Base-by-base conservation (phyloP, 2,888 invertebrate species). In the Drepana falcataria region DNA sequence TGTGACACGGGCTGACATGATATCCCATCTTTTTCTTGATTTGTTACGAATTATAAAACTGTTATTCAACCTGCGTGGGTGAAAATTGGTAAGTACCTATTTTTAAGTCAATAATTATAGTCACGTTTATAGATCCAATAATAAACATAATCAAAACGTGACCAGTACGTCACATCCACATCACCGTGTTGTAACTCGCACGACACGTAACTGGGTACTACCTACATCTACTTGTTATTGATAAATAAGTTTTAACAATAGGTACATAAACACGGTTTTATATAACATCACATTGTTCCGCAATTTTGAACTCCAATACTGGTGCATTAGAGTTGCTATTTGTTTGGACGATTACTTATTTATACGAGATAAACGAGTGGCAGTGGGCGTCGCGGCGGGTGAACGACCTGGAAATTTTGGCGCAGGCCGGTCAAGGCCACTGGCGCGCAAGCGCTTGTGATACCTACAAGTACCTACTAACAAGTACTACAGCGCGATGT, bases 351-450 rank as follows among this genome's bases (percentile, higher is more conserved):
- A 58, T 59, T 35, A 59, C 71, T 75, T 84, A 81, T 84, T 87
- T 84, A 82, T 77, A 79, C 77, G 83, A 86, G 88, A 88, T 87
- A 86, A 85, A 80, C 80, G 83, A 79, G 81, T 77, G 89, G 83
- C 75, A 75, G 88, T 85, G 86, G 85, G 89, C 85, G 85, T 79
- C 81, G 80, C 69, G 76, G 77, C 77, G 78, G 86, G 87, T 87
- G 87, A 87, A 90, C 70, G 89, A 87, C 85, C 90, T 82, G 89
- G 83, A 84, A 87, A 85, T 87, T 91, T 91, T 90, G 91, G 91
- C 91, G 91, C 90, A 88, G 87, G 83, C 82, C 88, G 91, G 91
- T 91, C 91, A 91, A 91, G 91, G 91, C 89, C 91, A 81, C 74
- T 66, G 68, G 69, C 72, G 76, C 83, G 84, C 85, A 80, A 59